Evolutionary conservation across 1,140 invertebrate species (phyloP).

Genomic region (Rhopalosiphum maidis): DNA sequence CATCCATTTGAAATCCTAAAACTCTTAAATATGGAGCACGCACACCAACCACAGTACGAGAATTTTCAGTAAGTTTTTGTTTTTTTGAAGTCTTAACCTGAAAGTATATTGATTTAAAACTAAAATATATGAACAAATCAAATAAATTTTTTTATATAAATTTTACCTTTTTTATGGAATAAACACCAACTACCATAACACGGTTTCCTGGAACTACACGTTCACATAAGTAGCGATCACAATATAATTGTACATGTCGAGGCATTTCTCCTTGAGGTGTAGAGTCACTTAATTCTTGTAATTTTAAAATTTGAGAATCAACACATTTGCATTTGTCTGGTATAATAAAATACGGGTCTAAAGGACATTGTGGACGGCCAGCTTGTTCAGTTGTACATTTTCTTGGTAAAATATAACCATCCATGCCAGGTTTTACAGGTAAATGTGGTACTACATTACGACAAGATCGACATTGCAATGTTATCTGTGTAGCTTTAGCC

Average conservation of each 20-base stretch:
- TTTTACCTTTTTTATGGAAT: slow-evolving; percentile 92
- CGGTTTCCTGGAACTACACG: slow-evolving; percentile 95
- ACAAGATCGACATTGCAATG: slow-evolving; percentile 95
- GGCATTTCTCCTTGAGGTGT: slow-evolving; percentile 99
- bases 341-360: slow-evolving; percentile 97
- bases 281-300: slow-evolving; percentile 96
- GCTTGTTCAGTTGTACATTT: slow-evolving; percentile 92
- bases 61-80: slow-evolving; percentile 41
- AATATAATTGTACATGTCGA: slow-evolving; percentile 93
- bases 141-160: neutral
- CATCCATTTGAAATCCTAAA: slow-evolving; percentile 88
- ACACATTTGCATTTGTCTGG: slow-evolving; percentile 98
- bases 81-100: slow-evolving; percentile 41
- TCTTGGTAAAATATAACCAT: slow-evolving; percentile 95
- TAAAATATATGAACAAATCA: neutral
- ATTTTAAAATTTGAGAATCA: slow-evolving; percentile 89
- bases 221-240: slow-evolving; percentile 94
- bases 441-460: slow-evolving; percentile 89
- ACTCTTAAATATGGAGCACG: slow-evolving; percentile 93
- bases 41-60: slow-evolving; percentile 75
- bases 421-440: slow-evolving; percentile 90
- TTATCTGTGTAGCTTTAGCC: slow-evolving; percentile 93
- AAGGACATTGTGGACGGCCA: slow-evolving; percentile 87
- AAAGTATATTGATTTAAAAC: neutral
- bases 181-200: slow-evolving; percentile 93